Conservation (phyloP, 2,797 vertebrate genomes). For the Protosalanx chinensis region DNA sequence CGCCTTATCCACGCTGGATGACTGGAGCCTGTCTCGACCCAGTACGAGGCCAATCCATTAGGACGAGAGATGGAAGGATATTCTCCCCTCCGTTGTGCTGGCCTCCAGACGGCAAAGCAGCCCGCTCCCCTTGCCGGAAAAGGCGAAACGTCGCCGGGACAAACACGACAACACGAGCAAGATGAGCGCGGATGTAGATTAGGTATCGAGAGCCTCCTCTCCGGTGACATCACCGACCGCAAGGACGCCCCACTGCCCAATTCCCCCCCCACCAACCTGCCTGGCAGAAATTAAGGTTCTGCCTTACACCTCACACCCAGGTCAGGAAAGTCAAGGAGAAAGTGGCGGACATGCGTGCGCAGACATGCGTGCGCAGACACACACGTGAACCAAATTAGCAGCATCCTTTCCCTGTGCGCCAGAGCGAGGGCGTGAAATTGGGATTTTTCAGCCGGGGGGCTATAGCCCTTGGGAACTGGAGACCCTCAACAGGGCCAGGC, state of each 20-base stretch:
- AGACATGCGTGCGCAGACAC: conserved; percentile 22
- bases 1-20: conserved; percentile 67
- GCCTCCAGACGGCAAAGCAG: conserved; percentile 16
- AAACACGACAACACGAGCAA: not conserved
- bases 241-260: conserved; percentile 11
- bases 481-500: conserved; percentile 23
- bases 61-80: conserved; percentile 45
- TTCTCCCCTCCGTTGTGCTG: conserved; percentile 37
- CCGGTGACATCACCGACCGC: conserved; percentile 22
- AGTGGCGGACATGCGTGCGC: not conserved
- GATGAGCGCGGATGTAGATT: conserved; percentile 50
- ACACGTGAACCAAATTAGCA: conserved; percentile 61
- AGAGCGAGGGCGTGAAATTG: conserved; percentile 63
- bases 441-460: conserved; percentile 48
- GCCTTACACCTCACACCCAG: conserved; percentile 24
- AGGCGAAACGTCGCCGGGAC: too few species aligned
- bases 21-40: conserved; percentile 38
- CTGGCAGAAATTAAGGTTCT: conserved; percentile 13
- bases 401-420: conserved; percentile 38
- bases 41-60: conserved; percentile 64
- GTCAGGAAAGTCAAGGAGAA: conserved; percentile 25
- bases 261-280: conserved; percentile 11
- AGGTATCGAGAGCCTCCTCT: conserved; percentile 61
- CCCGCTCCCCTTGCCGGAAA: not conserved
- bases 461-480: conserved; percentile 28